Percentiles rank a stretch among this genome's conserved stretches.
Conservation (phyloP, 2,888 invertebrate genomes). For the Dynastes tityus region DNA sequence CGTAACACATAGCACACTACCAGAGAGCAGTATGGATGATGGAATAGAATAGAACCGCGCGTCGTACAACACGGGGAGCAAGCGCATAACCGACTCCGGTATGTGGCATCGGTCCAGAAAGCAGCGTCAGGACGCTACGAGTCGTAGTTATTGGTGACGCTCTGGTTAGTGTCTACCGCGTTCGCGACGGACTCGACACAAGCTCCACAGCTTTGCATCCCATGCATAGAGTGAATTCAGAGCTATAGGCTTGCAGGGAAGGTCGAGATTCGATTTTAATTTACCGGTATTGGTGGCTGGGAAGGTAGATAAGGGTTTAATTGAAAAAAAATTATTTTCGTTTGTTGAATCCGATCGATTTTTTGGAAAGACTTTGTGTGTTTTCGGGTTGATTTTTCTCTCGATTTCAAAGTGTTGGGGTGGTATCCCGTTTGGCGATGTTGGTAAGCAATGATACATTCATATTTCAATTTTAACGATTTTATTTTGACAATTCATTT, state of each 20-base stretch:
- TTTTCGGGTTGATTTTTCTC: neutral
- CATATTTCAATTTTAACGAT: neutral
- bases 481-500: too few species aligned
- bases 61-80: slow-evolving; percentile 19
- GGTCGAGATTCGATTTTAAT: neutral
- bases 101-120: slow-evolving; percentile 55
- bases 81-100: slow-evolving; percentile 42
- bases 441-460: neutral
- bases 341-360: neutral
- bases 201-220: neutral
- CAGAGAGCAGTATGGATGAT: neutral
- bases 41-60: neutral
- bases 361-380: neutral
- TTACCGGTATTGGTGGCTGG: neutral
- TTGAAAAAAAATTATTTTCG: neutral
- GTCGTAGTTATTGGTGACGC: slow-evolving; percentile 63
- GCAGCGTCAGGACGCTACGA: slow-evolving; percentile 59
- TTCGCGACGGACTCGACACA: slow-evolving; percentile 2
- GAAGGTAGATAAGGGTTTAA: neutral
- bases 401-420: neutral
- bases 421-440: neutral
- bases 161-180: slow-evolving; percentile 57
- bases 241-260: neutral
- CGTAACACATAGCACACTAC: too few species aligned
- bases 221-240: neutral